These are phyloP conservation scores for Dicycla oo DNA, from an alignment of 2,888 invertebrate species.

Conservation along the genomic window DNA sequence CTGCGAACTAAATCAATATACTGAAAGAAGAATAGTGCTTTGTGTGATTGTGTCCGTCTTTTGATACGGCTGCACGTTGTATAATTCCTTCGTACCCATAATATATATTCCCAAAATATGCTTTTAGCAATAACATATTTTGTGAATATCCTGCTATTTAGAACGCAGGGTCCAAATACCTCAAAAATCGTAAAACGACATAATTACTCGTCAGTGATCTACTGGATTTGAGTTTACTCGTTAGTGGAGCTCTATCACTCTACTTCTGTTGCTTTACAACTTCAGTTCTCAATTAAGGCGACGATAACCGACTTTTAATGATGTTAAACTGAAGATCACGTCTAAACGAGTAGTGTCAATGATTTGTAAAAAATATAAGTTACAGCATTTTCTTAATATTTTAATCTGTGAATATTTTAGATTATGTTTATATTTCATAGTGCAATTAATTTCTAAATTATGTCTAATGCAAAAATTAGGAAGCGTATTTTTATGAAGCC, in stretches of 20 bases:
- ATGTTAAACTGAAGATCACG: no score
- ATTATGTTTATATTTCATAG: no score
- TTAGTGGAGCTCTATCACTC: background rate
- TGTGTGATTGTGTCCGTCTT: background rate
- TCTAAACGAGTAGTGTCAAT: no score
- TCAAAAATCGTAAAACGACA: background rate
- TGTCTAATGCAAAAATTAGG: no score
- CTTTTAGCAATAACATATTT: background rate
- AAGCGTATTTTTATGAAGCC: no score
- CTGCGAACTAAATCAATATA: conserved; percentile 42
- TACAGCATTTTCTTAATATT: no score
- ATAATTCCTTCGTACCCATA: background rate
- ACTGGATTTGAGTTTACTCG: background rate
- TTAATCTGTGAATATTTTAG: no score
- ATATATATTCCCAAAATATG: background rate
- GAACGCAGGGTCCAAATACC: background rate
- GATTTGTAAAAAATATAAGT: no score
- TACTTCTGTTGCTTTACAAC: background rate
- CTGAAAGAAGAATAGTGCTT: conserved; percentile 12
- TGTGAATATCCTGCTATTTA: background rate
- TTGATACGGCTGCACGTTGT: background rate
- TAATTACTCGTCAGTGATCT: background rate
- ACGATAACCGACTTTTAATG: no score
- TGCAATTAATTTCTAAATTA: no score
- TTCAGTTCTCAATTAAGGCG: conserved; percentile 1